phyloP scores from a whole-genome alignment of 2,888 invertebrate genomes.

The Euplexia lucipara region DNA sequence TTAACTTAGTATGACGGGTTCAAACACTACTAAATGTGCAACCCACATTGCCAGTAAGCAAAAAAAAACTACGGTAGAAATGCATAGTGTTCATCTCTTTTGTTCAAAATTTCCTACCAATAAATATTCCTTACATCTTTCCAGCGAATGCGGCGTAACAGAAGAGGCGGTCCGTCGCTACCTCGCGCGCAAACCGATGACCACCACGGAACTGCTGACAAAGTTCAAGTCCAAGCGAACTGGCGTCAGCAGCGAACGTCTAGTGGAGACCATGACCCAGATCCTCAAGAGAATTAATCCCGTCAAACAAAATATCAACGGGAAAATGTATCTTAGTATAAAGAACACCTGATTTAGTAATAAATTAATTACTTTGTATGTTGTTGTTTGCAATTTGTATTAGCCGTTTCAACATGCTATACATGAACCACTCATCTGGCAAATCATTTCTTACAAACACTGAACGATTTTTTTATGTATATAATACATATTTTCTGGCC shows the following conservation, averaged over 20 bases:
- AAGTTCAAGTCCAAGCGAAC: slow-evolving; percentile 99
- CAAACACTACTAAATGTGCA: too few species aligned
- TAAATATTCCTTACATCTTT: slow-evolving; percentile 61
- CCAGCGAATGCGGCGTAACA: slow-evolving; percentile 96
- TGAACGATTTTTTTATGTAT: too few species aligned
- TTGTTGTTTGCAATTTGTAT: neutral
- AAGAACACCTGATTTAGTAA: slow-evolving; percentile 88
- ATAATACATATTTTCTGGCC: neutral
- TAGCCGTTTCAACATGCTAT: too few species aligned
- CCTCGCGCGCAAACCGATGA: slow-evolving; percentile 99
- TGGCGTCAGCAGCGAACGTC: slow-evolving; percentile 96
- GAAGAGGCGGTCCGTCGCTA: slow-evolving; percentile 99
- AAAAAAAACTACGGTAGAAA: too few species aligned
- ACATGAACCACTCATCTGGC: too few species aligned
- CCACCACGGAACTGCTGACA: slow-evolving; percentile 98
- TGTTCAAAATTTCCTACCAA: neutral
- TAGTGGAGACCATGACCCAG: slow-evolving; percentile 98
- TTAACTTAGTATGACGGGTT: too few species aligned
- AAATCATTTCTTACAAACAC: too few species aligned
- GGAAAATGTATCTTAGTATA: slow-evolving; percentile 98
- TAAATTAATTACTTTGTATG: slow-evolving; percentile 37
- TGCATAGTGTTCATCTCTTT: too few species aligned
- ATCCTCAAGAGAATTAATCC: slow-evolving; percentile 98
- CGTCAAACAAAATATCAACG: slow-evolving; percentile 97
- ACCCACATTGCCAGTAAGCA: too few species aligned